Base-by-base conservation (phyloP, 1,140 invertebrate genomes). In the Conopomorpha cramerella region DNA sequence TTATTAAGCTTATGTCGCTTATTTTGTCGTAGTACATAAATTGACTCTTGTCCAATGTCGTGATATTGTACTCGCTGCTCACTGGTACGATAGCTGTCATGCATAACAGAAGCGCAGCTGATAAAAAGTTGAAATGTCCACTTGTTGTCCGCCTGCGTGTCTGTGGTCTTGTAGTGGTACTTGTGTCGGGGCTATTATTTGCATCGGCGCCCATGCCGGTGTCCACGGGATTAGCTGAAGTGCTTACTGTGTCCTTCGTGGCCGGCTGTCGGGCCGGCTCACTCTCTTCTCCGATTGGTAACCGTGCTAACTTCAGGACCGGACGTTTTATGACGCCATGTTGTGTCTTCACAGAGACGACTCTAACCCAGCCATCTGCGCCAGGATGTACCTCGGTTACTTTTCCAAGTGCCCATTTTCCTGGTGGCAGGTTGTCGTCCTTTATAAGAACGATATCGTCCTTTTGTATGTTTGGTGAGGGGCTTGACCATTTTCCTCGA, bases 281-380 rank as follows among this genome's bases (percentile, higher is more conserved):
- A n/a, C 27, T 32, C 6, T 32, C 14, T 8, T 16, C 8, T n/a
- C 18, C 8, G 11, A 17, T 13, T 16, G 30, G 30, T 32, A 32
- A 32, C 3, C 16, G n/a, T 10, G 14, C 1, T 4, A 32, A 16
- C 8, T 32, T 32, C 10, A 32, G 8, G 3, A 32, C 16, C n/a
- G 30, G 30, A n/a, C 30, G 14, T 16, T 16, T 32, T 13, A 32
- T 2, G 3, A 32, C 2, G 8, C 42, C 39, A n/a, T 36, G 41
- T 11, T 17, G 10, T 4, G 49, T 60, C 41, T 49, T 43, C 3
- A 68, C 13, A 11, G 37, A 46, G 1, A 50, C 61, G 10, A 49
- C 48, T 32, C 64, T 31, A 1, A 64, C 51, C 16, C 49, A 27
- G 7, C 49, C 49, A 37, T 67, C 63, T 3, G 10, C 14, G 8